Base-by-base conservation (phyloP, 1,140 invertebrate genomes). In the Camponotus vicinus region DNA sequence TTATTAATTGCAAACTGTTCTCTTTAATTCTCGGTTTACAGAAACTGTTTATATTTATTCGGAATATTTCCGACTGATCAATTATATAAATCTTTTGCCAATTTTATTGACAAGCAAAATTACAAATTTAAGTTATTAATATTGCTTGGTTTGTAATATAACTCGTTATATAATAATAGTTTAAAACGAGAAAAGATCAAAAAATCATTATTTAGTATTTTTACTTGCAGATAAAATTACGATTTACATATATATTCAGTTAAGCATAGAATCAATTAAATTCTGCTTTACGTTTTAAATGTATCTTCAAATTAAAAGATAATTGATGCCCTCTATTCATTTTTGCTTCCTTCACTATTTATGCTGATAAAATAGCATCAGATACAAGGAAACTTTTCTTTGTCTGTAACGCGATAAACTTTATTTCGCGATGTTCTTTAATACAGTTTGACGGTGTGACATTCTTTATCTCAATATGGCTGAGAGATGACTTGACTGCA, bases 1-100 rank as follows among this genome's bases (percentile, higher is more conserved):
- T 83, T 75, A 75, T 75, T 83, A 73, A 83, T 83, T 73, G 75
- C 61, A 83, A 83, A 83, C 13, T 40, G 15, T 34, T 75, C 79
- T 15, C 55, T 61, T 2, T 64, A 70, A 8, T 21, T 61, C 55
- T 73, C 57, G 42, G 2, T 61, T 61, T 61, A 21, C 64, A 45
- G 13, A 2, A 69, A 27, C 52, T 80, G 52, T 66, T 75, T 59
- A 52, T 37, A 61, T 83, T 83, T 75, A 83, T 83, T 61, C 55
- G 40, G 1, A 73, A 15, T 59, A 63, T 83, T 63, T 63, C 40
- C 69, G 40, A 40, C 63, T 70, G 55, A 61, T 73, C 18, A 55
- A 73, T 61, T 73, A 61, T 34, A 52, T 18, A 83, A 18, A 49
- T 63, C 69, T 63, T 45, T 83, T 73, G 75, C 6, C 32, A 34